phyloP scores from a whole-genome alignment of 2,888 invertebrate species.

The Drosophila maculinotata region DNA sequence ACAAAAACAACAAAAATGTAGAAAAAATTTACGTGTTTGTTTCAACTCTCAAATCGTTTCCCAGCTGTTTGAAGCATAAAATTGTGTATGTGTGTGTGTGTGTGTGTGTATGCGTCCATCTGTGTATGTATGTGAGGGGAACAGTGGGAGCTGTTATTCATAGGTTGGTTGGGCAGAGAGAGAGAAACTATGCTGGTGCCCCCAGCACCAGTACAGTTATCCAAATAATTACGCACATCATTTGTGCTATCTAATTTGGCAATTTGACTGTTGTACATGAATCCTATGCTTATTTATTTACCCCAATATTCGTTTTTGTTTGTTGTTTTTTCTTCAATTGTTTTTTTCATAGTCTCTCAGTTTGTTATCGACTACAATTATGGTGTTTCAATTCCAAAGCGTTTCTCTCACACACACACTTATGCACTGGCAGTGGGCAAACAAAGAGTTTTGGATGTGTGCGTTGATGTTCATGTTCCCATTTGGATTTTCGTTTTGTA shows the following conservation, averaged over 20 bases:
- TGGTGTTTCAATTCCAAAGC: conserved; percentile 45
- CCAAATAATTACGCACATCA: conserved; percentile 35
- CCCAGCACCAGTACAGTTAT: conserved; percentile 53
- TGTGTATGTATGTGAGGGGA: conserved; percentile 15
- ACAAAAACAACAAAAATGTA: conserved; percentile 36
- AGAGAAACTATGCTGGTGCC: conserved; percentile 56
- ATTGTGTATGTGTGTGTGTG: conserved; percentile 13
- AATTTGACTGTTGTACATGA: conserved; percentile 2
- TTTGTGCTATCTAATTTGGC: conserved; percentile 40
- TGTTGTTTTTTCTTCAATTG: conserved; percentile 24
- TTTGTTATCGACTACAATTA: conserved; percentile 28
- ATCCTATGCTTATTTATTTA: conserved; percentile 9
- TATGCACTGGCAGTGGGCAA: conserved; percentile 46
- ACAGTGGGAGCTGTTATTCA: conserved; percentile 59
- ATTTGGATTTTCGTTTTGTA: conserved; percentile 66
- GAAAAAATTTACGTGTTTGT: conserved; percentile 73
- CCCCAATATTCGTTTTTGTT: conserved; percentile 7
- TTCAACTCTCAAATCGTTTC: conserved; percentile 67
- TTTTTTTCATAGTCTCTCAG: conserved; percentile 28
- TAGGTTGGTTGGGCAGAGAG: conserved; percentile 43
- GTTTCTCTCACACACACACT: conserved; percentile 31
- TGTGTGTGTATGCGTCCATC: conserved; percentile 10
- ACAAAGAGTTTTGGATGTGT: conserved; percentile 65
- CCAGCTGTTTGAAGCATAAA: conserved; percentile 65
- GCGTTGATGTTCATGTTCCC: conserved; percentile 71